A percentile compares a stretch with the other conserved stretches of the same genome.
Conservation (phyloP, 2,888 invertebrate genomes). For the Leptinotarsa haldemani region DNA sequence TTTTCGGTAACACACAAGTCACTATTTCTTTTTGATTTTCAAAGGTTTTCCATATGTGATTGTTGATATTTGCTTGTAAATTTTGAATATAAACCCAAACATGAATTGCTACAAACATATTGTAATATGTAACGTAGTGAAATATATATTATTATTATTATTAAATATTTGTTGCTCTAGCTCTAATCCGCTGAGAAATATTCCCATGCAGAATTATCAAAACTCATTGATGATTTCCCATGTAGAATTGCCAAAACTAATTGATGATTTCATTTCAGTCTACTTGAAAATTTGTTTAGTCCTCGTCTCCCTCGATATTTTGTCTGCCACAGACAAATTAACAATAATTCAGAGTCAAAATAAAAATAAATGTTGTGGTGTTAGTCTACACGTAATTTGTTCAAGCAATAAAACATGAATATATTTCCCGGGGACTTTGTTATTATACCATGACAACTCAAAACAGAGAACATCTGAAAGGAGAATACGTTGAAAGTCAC, state of each 20-base stretch:
- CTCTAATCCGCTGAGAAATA: too few relatives aligned
- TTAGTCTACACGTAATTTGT: conserved; percentile 42
- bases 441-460: conserved; percentile 42
- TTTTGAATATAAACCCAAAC: too few relatives aligned
- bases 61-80: too few relatives aligned
- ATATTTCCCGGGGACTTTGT: conserved; percentile 46
- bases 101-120: too few relatives aligned
- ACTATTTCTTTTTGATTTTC: too few relatives aligned
- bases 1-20: too few relatives aligned
- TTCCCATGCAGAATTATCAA: not conserved
- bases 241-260: not conserved
- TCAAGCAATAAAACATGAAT: conserved; percentile 46
- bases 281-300: conserved; percentile 14
- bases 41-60: too few relatives aligned
- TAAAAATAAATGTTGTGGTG: conserved; percentile 29
- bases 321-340: conserved; percentile 40
- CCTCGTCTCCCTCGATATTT: conserved; percentile 27
- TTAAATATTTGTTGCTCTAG: too few relatives aligned
- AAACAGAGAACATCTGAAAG: conserved; percentile 52
- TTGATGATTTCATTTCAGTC: not conserved
- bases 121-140: too few relatives aligned
- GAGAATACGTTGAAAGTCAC: conserved; percentile 54
- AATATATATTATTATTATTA: too few relatives aligned
- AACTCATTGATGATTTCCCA: not conserved
- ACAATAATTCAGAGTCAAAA: conserved; percentile 42